Percentiles rank a stretch among this genome's conserved stretches.
These are phyloP conservation scores for Platysternon megacephalum DNA, from an alignment of 2,113 vertebrate species.

Conservation along the genomic window DNA sequence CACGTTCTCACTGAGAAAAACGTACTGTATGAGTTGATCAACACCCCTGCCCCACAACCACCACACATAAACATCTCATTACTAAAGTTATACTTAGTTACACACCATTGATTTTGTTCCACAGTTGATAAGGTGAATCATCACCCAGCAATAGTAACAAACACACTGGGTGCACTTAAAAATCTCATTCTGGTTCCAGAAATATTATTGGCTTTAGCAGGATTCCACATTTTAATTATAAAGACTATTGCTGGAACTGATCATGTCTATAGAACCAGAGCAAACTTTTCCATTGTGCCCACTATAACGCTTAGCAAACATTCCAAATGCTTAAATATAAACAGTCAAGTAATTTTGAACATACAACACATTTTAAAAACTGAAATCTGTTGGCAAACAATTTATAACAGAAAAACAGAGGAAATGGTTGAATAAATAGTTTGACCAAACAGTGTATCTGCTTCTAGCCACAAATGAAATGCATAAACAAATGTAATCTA, in stretches of 20 bases:
- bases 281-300: fast-evolving
- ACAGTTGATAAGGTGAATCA: neutral
- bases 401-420: neutral
- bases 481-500: neutral
- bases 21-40: neutral
- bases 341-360: neutral
- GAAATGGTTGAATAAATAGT: neutral
- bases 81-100: neutral
- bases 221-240: neutral
- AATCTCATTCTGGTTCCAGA: neutral
- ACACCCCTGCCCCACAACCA: neutral
- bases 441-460: neutral
- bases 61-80: neutral
- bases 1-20: neutral
- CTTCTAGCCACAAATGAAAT: neutral
- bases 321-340: neutral
- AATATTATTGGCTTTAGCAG: neutral
- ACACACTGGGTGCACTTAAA: neutral
- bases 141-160: neutral
- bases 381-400: neutral
- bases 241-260: fast-evolving
- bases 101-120: neutral
- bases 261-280: neutral
- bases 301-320: neutral
- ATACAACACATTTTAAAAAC: neutral